Conservation (phyloP, 2,113 vertebrate genomes). For the Clarias gariepinus region DNA sequence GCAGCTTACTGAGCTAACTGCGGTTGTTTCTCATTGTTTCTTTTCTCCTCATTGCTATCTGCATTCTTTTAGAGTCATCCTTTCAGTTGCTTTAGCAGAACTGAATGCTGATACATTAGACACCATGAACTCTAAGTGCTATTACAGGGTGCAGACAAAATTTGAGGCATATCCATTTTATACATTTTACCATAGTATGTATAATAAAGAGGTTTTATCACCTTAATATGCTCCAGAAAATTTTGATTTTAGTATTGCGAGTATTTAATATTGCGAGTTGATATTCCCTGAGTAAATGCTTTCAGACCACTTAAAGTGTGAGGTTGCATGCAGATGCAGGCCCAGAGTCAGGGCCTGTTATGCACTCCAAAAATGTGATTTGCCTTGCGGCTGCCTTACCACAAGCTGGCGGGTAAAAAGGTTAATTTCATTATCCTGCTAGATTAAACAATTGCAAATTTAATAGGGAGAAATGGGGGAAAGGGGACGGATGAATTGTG, state of each 20-base stretch:
- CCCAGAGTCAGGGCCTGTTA: constrained; percentile 26
- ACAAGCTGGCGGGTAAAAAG: constrained; percentile 54
- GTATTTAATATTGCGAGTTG: neutral
- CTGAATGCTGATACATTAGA: neutral
- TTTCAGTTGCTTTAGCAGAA: neutral
- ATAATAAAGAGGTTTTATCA: neutral
- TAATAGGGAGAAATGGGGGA: constrained; percentile 53
- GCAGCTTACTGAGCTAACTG: constrained; percentile 35
- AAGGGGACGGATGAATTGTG: constrained; percentile 39
- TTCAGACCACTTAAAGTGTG: constrained; percentile 8
- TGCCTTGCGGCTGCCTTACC: constrained; percentile 49
- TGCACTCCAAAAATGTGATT: constrained; percentile 44
- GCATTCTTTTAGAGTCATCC: neutral
- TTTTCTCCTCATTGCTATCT: neutral
- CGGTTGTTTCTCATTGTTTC: neutral
- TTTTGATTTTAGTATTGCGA: neutral
- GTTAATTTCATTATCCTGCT: constrained; percentile 64
- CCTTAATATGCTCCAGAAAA: neutral
- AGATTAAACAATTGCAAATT: constrained; percentile 58
- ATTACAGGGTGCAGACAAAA: neutral
- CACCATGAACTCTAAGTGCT: neutral
- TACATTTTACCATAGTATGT: neutral
- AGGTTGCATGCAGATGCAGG: constrained; percentile 27
- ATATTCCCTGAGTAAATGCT: neutral
- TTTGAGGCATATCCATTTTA: neutral